Base-by-base conservation (phyloP, 2,888 invertebrate species). In the Drosophila birchii region DNA sequence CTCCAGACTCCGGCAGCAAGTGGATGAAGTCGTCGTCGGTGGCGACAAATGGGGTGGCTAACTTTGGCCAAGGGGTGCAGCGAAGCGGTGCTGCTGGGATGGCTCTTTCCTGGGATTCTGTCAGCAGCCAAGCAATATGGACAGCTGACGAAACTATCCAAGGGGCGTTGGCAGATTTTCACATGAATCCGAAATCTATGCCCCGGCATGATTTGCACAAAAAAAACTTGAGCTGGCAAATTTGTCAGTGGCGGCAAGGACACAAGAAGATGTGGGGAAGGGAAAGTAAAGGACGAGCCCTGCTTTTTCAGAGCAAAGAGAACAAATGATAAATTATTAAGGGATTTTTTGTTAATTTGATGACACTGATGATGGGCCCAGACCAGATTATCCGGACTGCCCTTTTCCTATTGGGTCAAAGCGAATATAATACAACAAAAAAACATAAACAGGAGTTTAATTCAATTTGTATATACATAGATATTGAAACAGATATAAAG, bases 311-410 rank as follows among this genome's bases (percentile, higher is more conserved):
- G 77, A 75, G 72, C 76, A 72, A 73, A 74, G 80, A 79, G 58
- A 81, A 75, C 72, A 78, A 90, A 86, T 91, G 90, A 91, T 91
- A 91, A 91, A 91, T 91, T 90, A 91, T 91, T 84, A 74, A 85
- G 80, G 79, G 81, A 79, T 87, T 89, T 74, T 74, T 78, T 72
- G 86, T 88, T 91, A 90, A 91, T 91, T 91, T 91, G 91, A 83
- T 91, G 91, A 91, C 90, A 91, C 84, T 79, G 76, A 86, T 81
- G 59, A 71, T 58, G 41, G 78, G 78, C 76, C 80, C 75, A 58
- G 69, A 57, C 75, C 80, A 89, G 89, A 90, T 90, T 90, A 87
- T 76, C 63, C 57, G 23, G 53, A 76, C 62, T 79, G 72, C 34
- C 34, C n/a, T 41, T 12, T 18, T 61, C 12, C 49, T 49, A 67